phyloP scores from a whole-genome alignment of 2,888 invertebrate genomes.

The Linnaemya tessellans region DNA sequence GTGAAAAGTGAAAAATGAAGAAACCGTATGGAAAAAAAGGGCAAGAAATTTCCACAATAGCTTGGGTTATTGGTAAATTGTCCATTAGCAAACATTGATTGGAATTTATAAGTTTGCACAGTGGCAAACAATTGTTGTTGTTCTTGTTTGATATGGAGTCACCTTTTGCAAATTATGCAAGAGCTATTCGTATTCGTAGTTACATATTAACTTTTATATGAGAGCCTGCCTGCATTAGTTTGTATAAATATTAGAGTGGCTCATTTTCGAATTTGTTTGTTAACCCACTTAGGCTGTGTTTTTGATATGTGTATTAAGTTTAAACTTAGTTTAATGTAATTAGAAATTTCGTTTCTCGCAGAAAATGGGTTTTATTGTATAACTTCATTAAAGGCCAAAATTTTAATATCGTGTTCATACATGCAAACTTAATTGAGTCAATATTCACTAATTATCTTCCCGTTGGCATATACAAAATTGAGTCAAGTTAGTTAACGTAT shows the following conservation, averaged over 20 bases:
- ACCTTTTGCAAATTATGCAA: conserved; percentile 26
- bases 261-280: background rate
- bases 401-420: too few relatives aligned
- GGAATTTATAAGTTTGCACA: conserved; percentile 68
- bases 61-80: conserved; percentile 66
- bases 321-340: too few relatives aligned
- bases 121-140: conserved; percentile 19
- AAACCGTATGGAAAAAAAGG: conserved; percentile 37
- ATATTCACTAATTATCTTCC: too few relatives aligned
- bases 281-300: too few relatives aligned
- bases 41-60: conserved; percentile 57
- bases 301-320: too few relatives aligned
- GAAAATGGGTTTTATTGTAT: too few relatives aligned
- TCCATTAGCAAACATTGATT: conserved; percentile 72
- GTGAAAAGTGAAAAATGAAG: conserved; percentile 27
- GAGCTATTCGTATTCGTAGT: background rate
- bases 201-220: background rate
- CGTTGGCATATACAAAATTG: too few relatives aligned
- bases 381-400: too few relatives aligned
- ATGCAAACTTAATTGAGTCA: too few relatives aligned
- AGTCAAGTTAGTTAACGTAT: too few relatives aligned
- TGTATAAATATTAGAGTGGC: background rate
- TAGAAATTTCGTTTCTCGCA: too few relatives aligned
- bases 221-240: too few relatives aligned
- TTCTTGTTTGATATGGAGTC: background rate